These are phyloP conservation scores for Ichneumoninae sp. DNA, from an alignment of 2,888 invertebrate species.

Conservation along the genomic window DNA sequence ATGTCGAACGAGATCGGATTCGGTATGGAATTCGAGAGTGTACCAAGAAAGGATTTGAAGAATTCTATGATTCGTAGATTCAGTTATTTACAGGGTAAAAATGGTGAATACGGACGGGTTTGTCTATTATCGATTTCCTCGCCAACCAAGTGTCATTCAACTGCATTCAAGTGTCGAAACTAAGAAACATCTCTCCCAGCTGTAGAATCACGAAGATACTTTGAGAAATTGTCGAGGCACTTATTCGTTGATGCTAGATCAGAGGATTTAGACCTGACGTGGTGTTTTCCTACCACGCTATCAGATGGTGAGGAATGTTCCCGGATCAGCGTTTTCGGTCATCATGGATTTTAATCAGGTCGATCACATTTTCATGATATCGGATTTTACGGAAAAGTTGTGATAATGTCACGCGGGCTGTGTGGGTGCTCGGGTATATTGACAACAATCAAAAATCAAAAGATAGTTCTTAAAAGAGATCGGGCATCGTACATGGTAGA, in stretches of 20 bases:
- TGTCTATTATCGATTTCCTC: background rate
- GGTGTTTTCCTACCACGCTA: background rate
- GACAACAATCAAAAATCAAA: too few relatives aligned
- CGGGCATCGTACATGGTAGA: too few relatives aligned
- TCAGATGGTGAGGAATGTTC: background rate
- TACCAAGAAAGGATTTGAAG: background rate
- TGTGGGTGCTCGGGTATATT: too few relatives aligned
- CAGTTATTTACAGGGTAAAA: background rate
- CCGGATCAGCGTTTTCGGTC: background rate
- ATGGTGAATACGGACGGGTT: background rate
- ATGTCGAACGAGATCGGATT: conserved; percentile 30
- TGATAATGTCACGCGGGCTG: too few relatives aligned
- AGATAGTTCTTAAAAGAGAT: too few relatives aligned
- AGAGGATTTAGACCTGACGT: background rate
- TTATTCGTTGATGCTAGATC: background rate
- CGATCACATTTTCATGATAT: background rate
- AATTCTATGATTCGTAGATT: background rate
- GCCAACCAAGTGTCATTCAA: background rate
- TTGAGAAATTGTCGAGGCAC: background rate
- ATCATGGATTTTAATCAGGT: background rate
- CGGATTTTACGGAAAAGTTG: background rate
- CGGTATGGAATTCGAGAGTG: background rate
- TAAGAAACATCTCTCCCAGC: background rate
- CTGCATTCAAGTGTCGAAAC: background rate
- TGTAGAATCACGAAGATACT: background rate